Evolutionary conservation across 2,888 invertebrate species (phyloP), one percentile per base, ranked within the genome.

Genomic region (Geophilus truncorum): DNA sequence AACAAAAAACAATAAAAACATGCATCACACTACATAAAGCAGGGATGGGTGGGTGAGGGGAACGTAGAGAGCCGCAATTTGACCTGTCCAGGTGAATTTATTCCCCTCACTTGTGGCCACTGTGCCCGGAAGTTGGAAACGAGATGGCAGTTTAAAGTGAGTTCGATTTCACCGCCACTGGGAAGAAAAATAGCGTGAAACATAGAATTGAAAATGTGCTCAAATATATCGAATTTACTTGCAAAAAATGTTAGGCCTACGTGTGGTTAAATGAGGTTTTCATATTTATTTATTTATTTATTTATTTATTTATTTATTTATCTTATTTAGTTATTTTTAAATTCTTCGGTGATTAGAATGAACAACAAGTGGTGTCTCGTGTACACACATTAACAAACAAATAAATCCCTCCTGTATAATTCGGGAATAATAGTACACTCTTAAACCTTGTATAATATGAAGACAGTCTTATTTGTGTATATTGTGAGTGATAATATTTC

Each of bases 301-400:
- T 36, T 36, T 36, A 9, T 36, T 36, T 36, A 9, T 51, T 9
- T 34, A n/a, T n/a, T n/a, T n/a, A n/a, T n/a, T n/a, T n/a, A n/a
- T n/a, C n/a, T n/a, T n/a, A n/a, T n/a, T n/a, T n/a, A n/a, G n/a
- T n/a, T n/a, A n/a, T n/a, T n/a, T n/a, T n/a, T n/a, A n/a, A n/a
- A n/a, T n/a, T n/a, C n/a, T n/a, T n/a, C n/a, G n/a, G 40, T 40
- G 40, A 40, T 40, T 40, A 40, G 62, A 25, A 62, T 62, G 62
- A 62, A 62, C 62, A 62, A 62, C 62, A 62, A 62, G 62, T 62
- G 62, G 62, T 62, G 62, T 62, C 62, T 62, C 62, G 1, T 62
- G 62, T 62, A 62, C 62, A 62, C 62, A 62, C 62, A 62, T 62
- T 15, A 62, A 62, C 62, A 62, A 62, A 62, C 62, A 62, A 62